A percentile compares a stretch with the other conserved stretches of the same genome.
phyloP scores from a whole-genome alignment of 2,888 invertebrate genomes.

The Anagyrus pseudococci region DNA sequence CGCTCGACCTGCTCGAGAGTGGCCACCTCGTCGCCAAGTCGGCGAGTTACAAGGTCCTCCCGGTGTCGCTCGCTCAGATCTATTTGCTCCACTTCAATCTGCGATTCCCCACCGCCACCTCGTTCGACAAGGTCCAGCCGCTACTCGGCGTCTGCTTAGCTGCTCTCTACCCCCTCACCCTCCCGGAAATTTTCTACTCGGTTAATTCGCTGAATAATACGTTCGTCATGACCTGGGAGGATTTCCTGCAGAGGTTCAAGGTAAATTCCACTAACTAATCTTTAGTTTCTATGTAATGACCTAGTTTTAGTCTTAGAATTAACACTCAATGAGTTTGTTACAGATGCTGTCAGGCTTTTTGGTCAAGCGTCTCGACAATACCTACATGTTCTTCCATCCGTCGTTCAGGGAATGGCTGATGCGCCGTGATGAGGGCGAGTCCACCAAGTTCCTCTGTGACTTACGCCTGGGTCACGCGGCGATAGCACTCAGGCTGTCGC shows the following conservation, averaged over 20 bases:
- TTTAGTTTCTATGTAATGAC: too few species aligned
- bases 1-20: conserved; percentile 88
- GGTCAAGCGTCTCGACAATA: conserved; percentile 88
- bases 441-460: conserved; percentile 92
- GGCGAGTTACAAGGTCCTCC: conserved; percentile 88
- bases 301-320: too few species aligned
- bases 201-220: conserved; percentile 85
- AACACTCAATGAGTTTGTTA: too few species aligned
- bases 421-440: conserved; percentile 85
- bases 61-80: conserved; percentile 87
- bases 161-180: conserved; percentile 87
- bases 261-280: conserved; percentile 51
- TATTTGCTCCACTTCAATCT: conserved; percentile 91
- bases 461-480: conserved; percentile 90
- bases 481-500: conserved; percentile 87
- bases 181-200: conserved; percentile 91
- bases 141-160: conserved; percentile 91
- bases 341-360: conserved; percentile 83
- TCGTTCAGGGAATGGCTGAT: conserved; percentile 98
- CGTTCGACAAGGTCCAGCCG: conserved; percentile 88
- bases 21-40: conserved; percentile 94
- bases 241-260: conserved; percentile 88
- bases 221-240: conserved; percentile 85
- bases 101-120: conserved; percentile 86
- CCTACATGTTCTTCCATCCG: conserved; percentile 97